Base-by-base conservation (phyloP, 2,888 invertebrate genomes). In the Eugnorisma glareosa region DNA sequence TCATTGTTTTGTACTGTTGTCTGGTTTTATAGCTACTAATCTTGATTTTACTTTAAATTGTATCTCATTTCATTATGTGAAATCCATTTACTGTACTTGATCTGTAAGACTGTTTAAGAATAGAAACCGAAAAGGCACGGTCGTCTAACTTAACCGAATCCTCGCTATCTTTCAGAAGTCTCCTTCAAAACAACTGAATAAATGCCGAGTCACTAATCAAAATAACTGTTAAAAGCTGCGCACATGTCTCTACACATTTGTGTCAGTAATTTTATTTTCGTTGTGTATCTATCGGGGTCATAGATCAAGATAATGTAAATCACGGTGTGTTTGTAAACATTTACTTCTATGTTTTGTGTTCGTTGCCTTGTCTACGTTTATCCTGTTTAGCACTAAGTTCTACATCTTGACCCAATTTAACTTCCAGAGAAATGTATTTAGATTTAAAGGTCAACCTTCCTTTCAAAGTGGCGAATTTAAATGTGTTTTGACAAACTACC, bases 251-350 rank as follows among this genome's bases (percentile, higher is more conserved):
- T 28, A 15, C 31, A 45, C 2, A 35, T 63, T 21, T 63, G 35
- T 51, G n/a, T 54, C n/a, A 80, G 21, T 45, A 21, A 15, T 3
- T 4, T 35, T 28, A 37, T 37, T 67, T 64, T 75, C 68, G 35
- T 37, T 75, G 37, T 4, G 8, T 51, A 80, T 77, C 45, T 31
- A 80, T 82, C 37, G 37, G 43, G 71, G 57, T 83, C 70, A 73
- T 11, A 73, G 61, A 70, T 37, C 77, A 24, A 43, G 43, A 73
- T 54, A 70, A 67, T 37, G 31, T 61, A 67, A 71, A 67, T 51
- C 70, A 82, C 66, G 24, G 13, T 63, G 13, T 61, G 61, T 73
- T 70, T 63, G 57, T 67, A 79, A 74, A 64, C 63, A 79, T 2
- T n/a, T 15, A 11, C 24, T n/a, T 48, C 15, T 61, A 24, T 21